Conservation (phyloP, 1,140 invertebrate species). For the Cotesia typhae region DNA sequence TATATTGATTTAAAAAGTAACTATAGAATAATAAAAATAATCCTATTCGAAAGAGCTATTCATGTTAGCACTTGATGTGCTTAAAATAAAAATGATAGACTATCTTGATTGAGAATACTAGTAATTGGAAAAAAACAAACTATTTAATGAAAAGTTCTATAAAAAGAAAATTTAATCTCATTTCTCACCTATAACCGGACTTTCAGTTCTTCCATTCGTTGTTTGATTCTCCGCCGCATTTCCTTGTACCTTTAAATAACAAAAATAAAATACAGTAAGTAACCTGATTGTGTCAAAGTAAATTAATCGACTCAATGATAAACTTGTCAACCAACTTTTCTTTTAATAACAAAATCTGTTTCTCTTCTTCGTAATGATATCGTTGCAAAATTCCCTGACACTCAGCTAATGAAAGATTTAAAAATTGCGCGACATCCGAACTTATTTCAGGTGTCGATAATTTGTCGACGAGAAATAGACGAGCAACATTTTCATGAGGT, state of each 20-base stretch:
- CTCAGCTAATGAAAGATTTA: slow-evolving; percentile 82
- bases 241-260: slow-evolving; percentile 70
- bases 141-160: slow-evolving; percentile 33
- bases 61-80: not conserved
- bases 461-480: slow-evolving; percentile 83
- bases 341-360: slow-evolving; percentile 74
- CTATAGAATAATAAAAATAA: not conserved
- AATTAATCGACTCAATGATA: slow-evolving; percentile 8
- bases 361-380: slow-evolving; percentile 80
- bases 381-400: slow-evolving; percentile 81
- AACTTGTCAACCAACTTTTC: slow-evolving; percentile 71
- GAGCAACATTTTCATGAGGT: slow-evolving; percentile 83
- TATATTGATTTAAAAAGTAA: not conserved
- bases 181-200: slow-evolving; percentile 67
- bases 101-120: not conserved
- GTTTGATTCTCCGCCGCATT: slow-evolving; percentile 72
- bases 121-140: slow-evolving; percentile 12
- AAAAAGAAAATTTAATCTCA: slow-evolving; percentile 40
- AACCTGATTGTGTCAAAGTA: slow-evolving; percentile 2
- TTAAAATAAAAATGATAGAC: slow-evolving; percentile 16
- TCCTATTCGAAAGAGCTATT: not conserved
- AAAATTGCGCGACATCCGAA: slow-evolving; percentile 83
- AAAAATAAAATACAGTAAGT: slow-evolving; percentile 33
- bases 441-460: slow-evolving; percentile 78
- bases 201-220: slow-evolving; percentile 78